A percentile compares a stretch with the other conserved stretches of the same genome.
These are phyloP conservation scores for Podiceps cristatus DNA, from an alignment of 2,113 vertebrate species.

Conservation along the genomic window DNA sequence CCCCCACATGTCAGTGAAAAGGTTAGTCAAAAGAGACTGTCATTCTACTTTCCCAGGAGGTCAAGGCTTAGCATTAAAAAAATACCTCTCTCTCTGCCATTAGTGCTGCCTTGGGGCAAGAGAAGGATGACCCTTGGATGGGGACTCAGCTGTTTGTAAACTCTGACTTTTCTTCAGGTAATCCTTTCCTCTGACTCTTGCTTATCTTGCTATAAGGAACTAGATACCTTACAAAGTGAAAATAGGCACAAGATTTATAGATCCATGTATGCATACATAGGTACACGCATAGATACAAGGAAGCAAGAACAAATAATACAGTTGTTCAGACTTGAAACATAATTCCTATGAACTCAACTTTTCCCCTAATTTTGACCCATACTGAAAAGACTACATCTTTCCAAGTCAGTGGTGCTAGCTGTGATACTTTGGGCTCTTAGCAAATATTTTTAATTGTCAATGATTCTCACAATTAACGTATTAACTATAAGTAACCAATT, in stretches of 20 bases:
- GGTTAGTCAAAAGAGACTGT: not conserved
- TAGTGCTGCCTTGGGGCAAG: not conserved
- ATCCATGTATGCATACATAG: not conserved
- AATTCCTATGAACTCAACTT: not conserved
- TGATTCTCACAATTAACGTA: not conserved
- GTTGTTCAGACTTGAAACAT: not conserved
- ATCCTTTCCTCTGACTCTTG: not conserved
- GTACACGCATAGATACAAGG: fast-evolving
- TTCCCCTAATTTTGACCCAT: not conserved
- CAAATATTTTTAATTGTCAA: not conserved
- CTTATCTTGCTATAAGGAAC: not conserved
- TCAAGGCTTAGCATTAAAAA: not conserved
- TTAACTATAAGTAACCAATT: not conserved
- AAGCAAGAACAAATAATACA: not conserved
- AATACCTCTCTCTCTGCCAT: not conserved
- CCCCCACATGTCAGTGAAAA: not conserved
- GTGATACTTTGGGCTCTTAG: not conserved
- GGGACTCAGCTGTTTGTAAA: not conserved
- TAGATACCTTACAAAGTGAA: not conserved
- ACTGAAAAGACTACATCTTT: not conserved
- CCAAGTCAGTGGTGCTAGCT: not conserved
- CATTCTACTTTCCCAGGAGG: not conserved
- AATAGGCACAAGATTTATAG: not conserved
- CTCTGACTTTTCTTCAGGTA: not conserved
- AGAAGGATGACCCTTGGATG: not conserved